Evolutionary conservation across 2,797 vertebrate genomes (phyloP), one percentile per base, ranked within the genome.

Genomic region (Rhinogobio ventralis): DNA sequence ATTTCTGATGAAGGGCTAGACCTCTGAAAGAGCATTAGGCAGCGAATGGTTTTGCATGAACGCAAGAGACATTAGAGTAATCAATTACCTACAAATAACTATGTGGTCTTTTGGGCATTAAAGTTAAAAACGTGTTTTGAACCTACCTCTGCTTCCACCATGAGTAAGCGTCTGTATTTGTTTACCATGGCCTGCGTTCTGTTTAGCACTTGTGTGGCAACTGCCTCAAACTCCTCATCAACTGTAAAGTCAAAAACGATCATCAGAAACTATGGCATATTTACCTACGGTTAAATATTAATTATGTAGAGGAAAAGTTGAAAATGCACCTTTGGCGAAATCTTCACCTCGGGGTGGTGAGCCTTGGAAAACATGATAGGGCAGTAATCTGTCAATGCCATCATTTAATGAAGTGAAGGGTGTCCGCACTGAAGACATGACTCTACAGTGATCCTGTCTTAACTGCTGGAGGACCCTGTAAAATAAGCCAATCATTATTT

Each of bases 171-270:
- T 90, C 97, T 96, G 92, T 99, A 99, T 91, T 99, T 99, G 95
- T 97, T 98, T 60, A 99, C 95, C 98, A 99, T 99, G 86, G 95
- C 93, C 87, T 99, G 96, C 0, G 98, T 99, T 93, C 95, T 97
- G 91, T 95, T 97, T 87, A 99, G 91, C 89, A 99, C 96, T 72
- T 99, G 97, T 46, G 96, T 94, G 67, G 98, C 96, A 87, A 96
- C 96, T 10, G 92, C 92, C 91, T 99, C 97, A 93, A 99, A 99
- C 91, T 99, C 98, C 88, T 91, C 88, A 83, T 95, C 95, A 87
- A 95, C 95, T 95, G 88, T 33, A n/a, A 86, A 86, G 2, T 55
- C 55, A 51, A 53, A 74, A n/a, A 83, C 23, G 11, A 9, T 28
- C 7, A 71, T 71, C 42, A 82, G 33, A 77, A 57, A 13, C 49